Evolutionary conservation across 2,888 invertebrate species (phyloP).

Genomic region (Siphlonurus alternatus): DNA sequence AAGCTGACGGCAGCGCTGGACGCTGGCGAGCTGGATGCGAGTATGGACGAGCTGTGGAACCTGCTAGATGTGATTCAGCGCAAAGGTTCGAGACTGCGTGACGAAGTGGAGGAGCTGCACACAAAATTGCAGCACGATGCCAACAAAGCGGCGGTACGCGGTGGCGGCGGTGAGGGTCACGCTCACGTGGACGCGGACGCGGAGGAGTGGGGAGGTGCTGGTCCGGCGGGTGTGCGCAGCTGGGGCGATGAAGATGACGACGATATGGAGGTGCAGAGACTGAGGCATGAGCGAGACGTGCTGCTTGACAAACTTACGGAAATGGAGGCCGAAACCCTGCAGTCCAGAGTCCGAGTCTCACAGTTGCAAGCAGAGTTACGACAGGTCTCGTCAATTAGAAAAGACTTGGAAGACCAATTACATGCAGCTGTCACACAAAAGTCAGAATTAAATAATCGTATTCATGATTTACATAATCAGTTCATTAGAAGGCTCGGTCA

Average conservation of each 20-base stretch:
- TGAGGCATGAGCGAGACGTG: conserved; percentile 57
- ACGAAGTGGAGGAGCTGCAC: conserved; percentile 30
- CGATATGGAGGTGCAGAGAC: conserved; percentile 33
- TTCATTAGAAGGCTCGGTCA: conserved; percentile 22
- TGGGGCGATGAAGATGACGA: conserved; percentile 4
- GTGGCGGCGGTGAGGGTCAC: conserved; percentile 11
- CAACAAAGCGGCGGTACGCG: conserved; percentile 25
- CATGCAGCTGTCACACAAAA: conserved; percentile 35
- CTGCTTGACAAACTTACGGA: conserved; percentile 53
- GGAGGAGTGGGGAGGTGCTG: neutral
- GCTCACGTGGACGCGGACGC: neutral
- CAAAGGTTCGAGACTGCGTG: conserved; percentile 50
- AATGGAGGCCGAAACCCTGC: conserved; percentile 56
- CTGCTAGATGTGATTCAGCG: conserved; percentile 73
- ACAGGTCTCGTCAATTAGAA: conserved; percentile 36
- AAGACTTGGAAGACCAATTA: conserved; percentile 41
- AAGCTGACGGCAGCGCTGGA: neutral
- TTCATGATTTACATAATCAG: conserved; percentile 35
- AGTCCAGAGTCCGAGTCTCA: conserved; percentile 44
- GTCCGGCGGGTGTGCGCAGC: neutral
- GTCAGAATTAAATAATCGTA: conserved; percentile 37
- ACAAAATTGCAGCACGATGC: conserved; percentile 43
- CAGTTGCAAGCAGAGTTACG: conserved; percentile 46
- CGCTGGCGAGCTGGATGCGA: conserved; percentile 25
- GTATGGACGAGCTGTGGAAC: conserved; percentile 71